A percentile compares a stretch with the other conserved stretches of the same genome.
These are phyloP conservation scores for Odontophorus gujanensis DNA, from an alignment of 2,113 vertebrate species.

Conservation along the genomic window DNA sequence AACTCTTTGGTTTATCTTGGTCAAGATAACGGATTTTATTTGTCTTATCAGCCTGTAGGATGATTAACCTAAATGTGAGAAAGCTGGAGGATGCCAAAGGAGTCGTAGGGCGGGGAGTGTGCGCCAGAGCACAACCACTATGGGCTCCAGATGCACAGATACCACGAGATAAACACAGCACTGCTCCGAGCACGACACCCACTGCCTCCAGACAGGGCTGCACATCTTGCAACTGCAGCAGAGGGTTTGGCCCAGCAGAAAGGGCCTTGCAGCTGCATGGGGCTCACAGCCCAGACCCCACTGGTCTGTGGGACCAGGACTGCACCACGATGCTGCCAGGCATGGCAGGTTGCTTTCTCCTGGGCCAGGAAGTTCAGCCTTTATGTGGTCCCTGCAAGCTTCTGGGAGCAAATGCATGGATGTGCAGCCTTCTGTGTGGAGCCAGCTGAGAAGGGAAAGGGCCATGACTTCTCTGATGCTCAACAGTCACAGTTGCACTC, in stretches of 20 bases:
- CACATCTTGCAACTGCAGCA: accelerated
- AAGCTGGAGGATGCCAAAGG: slow-evolving; percentile 19
- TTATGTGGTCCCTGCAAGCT: not conserved
- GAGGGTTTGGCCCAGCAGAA: not conserved
- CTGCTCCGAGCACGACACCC: not conserved
- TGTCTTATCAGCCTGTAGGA: slow-evolving; percentile 54
- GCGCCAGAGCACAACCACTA: not conserved
- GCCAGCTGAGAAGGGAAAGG: accelerated
- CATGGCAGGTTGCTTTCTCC: not conserved
- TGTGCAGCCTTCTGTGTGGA: not conserved
- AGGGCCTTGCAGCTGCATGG: not conserved
- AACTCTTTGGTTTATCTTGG: slow-evolving; percentile 48
- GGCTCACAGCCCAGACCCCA: not conserved
- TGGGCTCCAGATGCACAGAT: slow-evolving; percentile 32
- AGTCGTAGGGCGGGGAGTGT: not conserved
- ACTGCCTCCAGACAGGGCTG: not conserved
- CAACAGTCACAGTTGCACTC: not conserved
- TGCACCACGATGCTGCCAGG: accelerated
- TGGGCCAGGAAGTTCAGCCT: not conserved
- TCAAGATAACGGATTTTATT: slow-evolving; percentile 66
- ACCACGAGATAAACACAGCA: not conserved
- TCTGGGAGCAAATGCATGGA: not conserved
- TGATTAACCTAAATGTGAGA: slow-evolving; percentile 56
- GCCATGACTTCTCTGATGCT: not conserved
- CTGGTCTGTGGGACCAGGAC: accelerated